Conservation (phyloP, 1,140 invertebrate species). For the Contarinia nasturtii region DNA sequence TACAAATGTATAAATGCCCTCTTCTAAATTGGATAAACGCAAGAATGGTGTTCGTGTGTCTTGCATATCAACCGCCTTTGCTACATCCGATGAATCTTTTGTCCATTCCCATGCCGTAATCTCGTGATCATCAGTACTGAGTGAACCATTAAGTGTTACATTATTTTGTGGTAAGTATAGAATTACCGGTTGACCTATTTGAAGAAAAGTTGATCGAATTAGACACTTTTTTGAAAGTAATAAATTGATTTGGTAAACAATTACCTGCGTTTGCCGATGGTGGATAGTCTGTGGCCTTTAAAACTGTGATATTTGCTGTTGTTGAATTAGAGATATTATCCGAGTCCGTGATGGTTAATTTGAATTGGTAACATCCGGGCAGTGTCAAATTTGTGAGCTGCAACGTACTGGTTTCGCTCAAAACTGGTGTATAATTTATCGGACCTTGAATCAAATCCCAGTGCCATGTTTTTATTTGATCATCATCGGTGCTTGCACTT, state of each 20-base stretch:
- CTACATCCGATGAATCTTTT: slow-evolving; percentile 63
- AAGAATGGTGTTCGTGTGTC: slow-evolving; percentile 72
- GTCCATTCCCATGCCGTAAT: slow-evolving; percentile 91
- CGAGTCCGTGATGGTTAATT: slow-evolving; percentile 81
- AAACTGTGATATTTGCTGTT: slow-evolving; percentile 71
- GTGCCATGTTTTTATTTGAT: slow-evolving; percentile 66
- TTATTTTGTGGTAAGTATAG: slow-evolving; percentile 80
- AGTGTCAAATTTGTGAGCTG: slow-evolving; percentile 61
- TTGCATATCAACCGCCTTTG: slow-evolving; percentile 85
- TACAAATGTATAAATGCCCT: slow-evolving; percentile 86
- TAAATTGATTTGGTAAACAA: not conserved
- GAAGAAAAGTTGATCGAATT: not conserved
- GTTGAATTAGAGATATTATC: slow-evolving; percentile 74
- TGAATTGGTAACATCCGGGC: slow-evolving; percentile 84
- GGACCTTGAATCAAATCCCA: slow-evolving; percentile 81
- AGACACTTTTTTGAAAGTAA: not conserved
- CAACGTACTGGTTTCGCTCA: slow-evolving; percentile 62
- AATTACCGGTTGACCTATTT: slow-evolving; percentile 60
- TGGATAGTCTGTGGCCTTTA: slow-evolving; percentile 85
- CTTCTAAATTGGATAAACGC: slow-evolving; percentile 67
- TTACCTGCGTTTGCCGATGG: slow-evolving; percentile 75
- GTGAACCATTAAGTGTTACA: slow-evolving; percentile 72
- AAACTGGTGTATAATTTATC: slow-evolving; percentile 60
- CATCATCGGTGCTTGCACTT: slow-evolving; percentile 49
- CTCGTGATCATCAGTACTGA: slow-evolving; percentile 81